Conservation (phyloP, 2,113 vertebrate genomes). For the Ahaetulla prasina region DNA sequence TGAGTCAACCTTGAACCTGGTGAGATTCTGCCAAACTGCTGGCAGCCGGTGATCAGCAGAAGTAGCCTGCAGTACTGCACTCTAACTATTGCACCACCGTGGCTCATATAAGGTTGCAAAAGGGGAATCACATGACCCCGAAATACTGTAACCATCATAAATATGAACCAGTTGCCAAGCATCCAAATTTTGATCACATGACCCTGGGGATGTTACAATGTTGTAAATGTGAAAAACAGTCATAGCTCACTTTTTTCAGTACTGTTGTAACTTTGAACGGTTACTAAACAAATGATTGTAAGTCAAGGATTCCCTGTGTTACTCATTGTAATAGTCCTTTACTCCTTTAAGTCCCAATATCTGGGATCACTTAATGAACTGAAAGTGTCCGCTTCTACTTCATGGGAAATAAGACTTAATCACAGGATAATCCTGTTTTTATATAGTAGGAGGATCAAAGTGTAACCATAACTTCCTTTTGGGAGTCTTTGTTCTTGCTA, state of each 20-base stretch:
- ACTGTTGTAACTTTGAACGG: too few species aligned
- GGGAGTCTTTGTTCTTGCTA: not conserved
- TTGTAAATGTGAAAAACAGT: not conserved
- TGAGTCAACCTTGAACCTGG: too few species aligned
- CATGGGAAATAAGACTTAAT: not conserved
- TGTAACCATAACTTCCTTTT: not conserved
- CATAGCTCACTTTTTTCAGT: not conserved
- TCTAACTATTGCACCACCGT: too few species aligned
- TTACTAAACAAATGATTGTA: too few species aligned
- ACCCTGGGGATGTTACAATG: not conserved
- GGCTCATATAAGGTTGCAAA: not conserved
- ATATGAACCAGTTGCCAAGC: not conserved
- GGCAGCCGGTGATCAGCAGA: too few species aligned
- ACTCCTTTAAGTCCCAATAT: not conserved
- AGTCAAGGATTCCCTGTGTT: too few species aligned
- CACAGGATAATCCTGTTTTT: not conserved
- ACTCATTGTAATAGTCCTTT: not conserved
- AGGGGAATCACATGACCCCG: not conserved
- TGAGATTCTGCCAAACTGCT: too few species aligned
- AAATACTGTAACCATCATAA: not conserved
- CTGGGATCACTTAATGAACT: not conserved
- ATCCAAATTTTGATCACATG: not conserved
- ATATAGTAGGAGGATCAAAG: not conserved
- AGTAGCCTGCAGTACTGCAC: too few species aligned
- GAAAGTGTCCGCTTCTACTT: not conserved